Percentiles rank a stretch among this genome's conserved stretches.
phyloP scores from a whole-genome alignment of 1,140 invertebrate genomes.

The Dryas iulia region DNA sequence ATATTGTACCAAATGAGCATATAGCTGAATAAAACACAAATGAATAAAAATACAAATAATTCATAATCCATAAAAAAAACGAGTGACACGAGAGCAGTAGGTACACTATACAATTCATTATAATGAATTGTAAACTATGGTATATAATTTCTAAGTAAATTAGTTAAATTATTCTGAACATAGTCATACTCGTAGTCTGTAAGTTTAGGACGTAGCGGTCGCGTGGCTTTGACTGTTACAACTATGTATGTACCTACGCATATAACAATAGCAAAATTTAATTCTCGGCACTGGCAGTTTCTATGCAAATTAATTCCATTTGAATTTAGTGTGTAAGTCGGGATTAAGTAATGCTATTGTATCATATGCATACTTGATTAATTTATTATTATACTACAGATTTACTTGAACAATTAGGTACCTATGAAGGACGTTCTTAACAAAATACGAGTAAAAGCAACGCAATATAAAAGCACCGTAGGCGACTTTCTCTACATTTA shows the following conservation, averaged over 20 bases:
- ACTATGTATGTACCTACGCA: not conserved
- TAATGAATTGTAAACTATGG: not conserved
- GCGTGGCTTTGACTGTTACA: not conserved
- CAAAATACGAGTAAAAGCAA: no score
- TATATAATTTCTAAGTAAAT: not conserved
- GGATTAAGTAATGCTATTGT: conserved; percentile 4
- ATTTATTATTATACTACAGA: not conserved
- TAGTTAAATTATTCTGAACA: conserved; percentile 1
- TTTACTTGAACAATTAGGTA: not conserved
- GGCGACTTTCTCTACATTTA: not conserved
- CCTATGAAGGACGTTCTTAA: not conserved
- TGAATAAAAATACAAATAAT: no score
- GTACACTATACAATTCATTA: no score
- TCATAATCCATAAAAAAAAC: no score
- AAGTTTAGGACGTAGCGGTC: not conserved
- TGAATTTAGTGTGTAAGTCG: conserved; percentile 11
- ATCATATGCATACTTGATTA: not conserved
- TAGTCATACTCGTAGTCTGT: not conserved
- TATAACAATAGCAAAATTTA: conserved; percentile 7
- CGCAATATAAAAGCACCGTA: not conserved
- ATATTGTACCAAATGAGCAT: no score
- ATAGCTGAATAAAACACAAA: no score
- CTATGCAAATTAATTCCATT: conserved; percentile 16
- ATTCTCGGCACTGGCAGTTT: not conserved
- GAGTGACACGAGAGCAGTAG: not conserved